phyloP scores from a whole-genome alignment of 2,797 vertebrate genomes.

The Gallirallus australis region DNA sequence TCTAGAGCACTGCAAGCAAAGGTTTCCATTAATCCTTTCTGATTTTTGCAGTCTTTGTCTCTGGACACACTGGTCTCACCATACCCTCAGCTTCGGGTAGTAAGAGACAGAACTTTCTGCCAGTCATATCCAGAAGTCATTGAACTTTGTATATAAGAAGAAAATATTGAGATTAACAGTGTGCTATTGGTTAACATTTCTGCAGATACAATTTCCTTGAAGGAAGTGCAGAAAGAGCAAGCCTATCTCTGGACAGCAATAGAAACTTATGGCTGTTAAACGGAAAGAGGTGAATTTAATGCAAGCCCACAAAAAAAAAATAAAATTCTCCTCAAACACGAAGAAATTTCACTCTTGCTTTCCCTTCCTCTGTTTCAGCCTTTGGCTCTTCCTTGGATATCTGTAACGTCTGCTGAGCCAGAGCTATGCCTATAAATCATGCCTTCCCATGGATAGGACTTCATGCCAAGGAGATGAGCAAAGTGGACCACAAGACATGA shows the following conservation, averaged over 20 bases:
- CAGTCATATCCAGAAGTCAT: neutral
- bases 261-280: neutral
- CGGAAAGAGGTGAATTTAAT: neutral
- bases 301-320: fast-evolving
- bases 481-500: neutral
- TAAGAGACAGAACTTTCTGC: neutral
- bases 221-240: neutral
- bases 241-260: neutral
- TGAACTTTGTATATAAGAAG: neutral
- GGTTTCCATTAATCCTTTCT: neutral
- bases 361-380: neutral
- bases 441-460: neutral
- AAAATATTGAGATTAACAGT: neutral
- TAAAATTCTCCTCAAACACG: neutral
- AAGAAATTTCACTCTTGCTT: neutral
- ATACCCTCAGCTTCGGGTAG: neutral
- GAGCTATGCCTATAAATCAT: neutral
- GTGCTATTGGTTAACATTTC: neutral
- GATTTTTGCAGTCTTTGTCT: neutral
- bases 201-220: neutral
- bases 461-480: neutral
- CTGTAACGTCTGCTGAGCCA: neutral
- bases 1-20: neutral
- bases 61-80: neutral
- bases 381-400: neutral